A percentile compares a stretch with the other conserved stretches of the same genome.
phyloP scores from a whole-genome alignment of 2,888 invertebrate species.

The Synanthedon myopaeformis region DNA sequence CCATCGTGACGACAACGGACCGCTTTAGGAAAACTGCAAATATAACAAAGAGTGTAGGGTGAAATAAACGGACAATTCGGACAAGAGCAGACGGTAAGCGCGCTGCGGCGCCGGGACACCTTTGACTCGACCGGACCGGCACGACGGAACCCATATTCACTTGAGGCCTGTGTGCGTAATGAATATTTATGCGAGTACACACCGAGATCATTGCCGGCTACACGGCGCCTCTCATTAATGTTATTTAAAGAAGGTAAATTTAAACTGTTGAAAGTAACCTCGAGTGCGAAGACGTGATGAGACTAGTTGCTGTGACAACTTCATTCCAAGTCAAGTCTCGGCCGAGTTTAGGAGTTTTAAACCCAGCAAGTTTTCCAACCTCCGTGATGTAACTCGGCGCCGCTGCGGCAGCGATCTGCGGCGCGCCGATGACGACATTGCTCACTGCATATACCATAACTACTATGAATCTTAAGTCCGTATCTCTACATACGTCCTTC shows the following conservation, averaged over 20 bases:
- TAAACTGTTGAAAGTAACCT: slow-evolving; percentile 56
- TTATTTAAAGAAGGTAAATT: slow-evolving; percentile 43
- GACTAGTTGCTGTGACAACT: slow-evolving; percentile 27
- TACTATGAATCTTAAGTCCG: neutral
- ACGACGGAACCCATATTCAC: slow-evolving; percentile 25
- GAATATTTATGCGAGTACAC: slow-evolving; percentile 48
- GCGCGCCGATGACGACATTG: neutral
- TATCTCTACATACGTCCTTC: too few relatives aligned
- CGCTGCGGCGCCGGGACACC: slow-evolving; percentile 35
- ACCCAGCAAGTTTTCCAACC: slow-evolving; percentile 55
- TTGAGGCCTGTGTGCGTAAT: slow-evolving; percentile 23
- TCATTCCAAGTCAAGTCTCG: slow-evolving; percentile 44
- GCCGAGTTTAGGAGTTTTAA: slow-evolving; percentile 35
- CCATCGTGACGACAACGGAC: slow-evolving; percentile 45
- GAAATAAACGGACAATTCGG: slow-evolving; percentile 7
- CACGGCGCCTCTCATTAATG: slow-evolving; percentile 48
- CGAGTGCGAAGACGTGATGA: slow-evolving; percentile 36
- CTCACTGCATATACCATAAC: neutral
- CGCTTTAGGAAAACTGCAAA: slow-evolving; percentile 50
- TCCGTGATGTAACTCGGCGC: slow-evolving; percentile 60
- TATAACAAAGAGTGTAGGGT: slow-evolving; percentile 38
- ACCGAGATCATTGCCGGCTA: slow-evolving; percentile 22
- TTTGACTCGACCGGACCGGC: slow-evolving; percentile 35
- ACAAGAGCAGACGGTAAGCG: slow-evolving; percentile 4
- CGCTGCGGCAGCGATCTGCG: slow-evolving; percentile 14